These are phyloP conservation scores for Paracyclopina nana DNA, from an alignment of 1,140 invertebrate genomes.

Conservation along the genomic window DNA sequence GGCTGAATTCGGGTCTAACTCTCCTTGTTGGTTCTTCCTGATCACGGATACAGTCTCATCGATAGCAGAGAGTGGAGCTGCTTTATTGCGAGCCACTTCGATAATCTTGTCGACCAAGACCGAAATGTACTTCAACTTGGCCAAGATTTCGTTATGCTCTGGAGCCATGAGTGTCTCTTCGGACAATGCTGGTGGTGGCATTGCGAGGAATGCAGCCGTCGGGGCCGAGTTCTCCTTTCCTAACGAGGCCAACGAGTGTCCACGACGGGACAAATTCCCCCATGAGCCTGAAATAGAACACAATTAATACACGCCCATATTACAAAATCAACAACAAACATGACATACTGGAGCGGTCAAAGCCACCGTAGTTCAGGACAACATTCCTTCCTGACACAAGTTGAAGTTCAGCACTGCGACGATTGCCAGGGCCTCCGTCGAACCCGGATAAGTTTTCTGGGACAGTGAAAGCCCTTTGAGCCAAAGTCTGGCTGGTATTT, in stretches of 20 bases:
- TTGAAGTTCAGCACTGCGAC: not conserved
- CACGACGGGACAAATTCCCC: no score
- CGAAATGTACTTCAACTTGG: constrained; percentile 77
- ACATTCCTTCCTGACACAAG: not conserved
- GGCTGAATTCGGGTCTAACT: constrained; percentile 6
- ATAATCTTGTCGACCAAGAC: constrained; percentile 74
- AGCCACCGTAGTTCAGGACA: constrained; percentile 17
- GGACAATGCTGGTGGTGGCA: constrained; percentile 19
- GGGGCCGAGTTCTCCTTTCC: constrained; percentile 17
- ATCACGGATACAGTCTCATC: constrained; percentile 18
- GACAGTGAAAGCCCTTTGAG: constrained; percentile 18
- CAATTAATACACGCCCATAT: no score
- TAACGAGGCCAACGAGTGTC: constrained; percentile 16
- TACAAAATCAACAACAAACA: no score
- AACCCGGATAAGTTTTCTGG: constrained; percentile 25
- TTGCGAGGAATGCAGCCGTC: constrained; percentile 16
- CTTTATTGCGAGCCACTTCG: constrained; percentile 28
- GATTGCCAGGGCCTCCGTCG: constrained; percentile 22
- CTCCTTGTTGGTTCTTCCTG: not conserved
- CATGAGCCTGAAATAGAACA: no score
- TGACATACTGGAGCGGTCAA: not conserved
- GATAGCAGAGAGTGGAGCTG: constrained; percentile 20
- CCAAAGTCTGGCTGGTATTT: constrained; percentile 17
- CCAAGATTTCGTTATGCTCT: constrained; percentile 82
- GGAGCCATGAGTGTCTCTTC: constrained; percentile 21